Evolutionary conservation across 30 jellyfish, hydroid and myxozoan species (phyloP), one percentile per base, ranked within the genome.

Genomic region (Catostylus mosaicus): DNA sequence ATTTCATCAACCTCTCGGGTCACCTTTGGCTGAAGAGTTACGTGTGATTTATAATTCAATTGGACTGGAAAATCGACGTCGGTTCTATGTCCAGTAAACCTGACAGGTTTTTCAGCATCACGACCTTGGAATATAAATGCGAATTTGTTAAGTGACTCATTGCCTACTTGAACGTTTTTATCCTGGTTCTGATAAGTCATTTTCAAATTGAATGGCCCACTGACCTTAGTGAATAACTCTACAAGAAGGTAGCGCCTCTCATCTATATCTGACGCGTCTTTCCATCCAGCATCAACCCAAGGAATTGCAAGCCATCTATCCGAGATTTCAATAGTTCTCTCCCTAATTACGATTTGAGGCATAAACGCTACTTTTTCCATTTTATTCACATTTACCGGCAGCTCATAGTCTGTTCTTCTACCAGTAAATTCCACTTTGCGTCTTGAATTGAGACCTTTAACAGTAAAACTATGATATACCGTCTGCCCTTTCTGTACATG

Each of bases 91-190:
- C 88, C 88, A 16, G 66, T 54, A 16, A 76, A 76, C 63, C 24
- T 12, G 0, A 76, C 88, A 6, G 88, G 78, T 12, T 32, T 35
- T 3, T 29, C 22, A 10, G 75, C 30, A 59, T 33, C 31, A 26
- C 27, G 68, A 24, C 88, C 88, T 27, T 59, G 75, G 77, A 76
- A 76, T 2, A 76, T 62, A 27, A 54, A 59, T 5, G 88, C 88
- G 24, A 60, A 4, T 23, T 47, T 76, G 47, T 38, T 36, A 22
- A 20, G 30, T 4, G 46, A 30, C 0, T 36, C 77, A 7, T 27
- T 1, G 14, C 77, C 50, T 0, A 54, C n/a, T 0, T 57, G 9
- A 0, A 54, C n/a, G 16, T 19, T 35, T 35, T 38, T 57, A 47
- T 76, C 78, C 10, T 12, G 24, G 57, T 69, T 78, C 29, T 20